Base-by-base conservation (phyloP, 1,140 invertebrate species). In the Drosophila carrolli region DNA sequence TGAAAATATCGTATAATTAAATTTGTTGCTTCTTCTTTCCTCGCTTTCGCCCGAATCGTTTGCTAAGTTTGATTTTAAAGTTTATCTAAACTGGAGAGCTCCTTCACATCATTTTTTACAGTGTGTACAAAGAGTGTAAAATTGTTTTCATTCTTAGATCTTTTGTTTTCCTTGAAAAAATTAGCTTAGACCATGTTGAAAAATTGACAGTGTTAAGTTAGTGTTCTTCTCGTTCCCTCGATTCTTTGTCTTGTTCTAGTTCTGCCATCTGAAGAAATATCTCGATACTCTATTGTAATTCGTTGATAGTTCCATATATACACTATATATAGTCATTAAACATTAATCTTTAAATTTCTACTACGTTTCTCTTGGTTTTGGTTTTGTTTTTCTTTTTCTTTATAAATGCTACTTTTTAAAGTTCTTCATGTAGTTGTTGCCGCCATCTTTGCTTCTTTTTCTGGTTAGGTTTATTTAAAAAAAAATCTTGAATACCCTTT, bases 1-100 rank as follows among this genome's bases (percentile, higher is more conserved):
- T 88, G 83, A 88, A 88, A 89, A 83, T 88, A 88, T 88, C 75
- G 73, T 46, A 81, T 89, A 88, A 88, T 79, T 80, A 66, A 79
- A 79, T 82, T 73, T 76, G 70, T 78, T 78, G 58, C 41, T 62
- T 58, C 46, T 63, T 59, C 56, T 48, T 38, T 65, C 23, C 41
- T 77, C 41, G 60, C 44, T n/a, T 57, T 43, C 57, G 53, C 35
- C 44, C 62, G 32, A 51, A 78, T 65, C 50, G 9, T 67, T 80
- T 51, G 53, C 71, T 84, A 83, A 76, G 81, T 85, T 83, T 78
- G 80, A 68, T 79, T 83, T 83, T 79, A 83, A 88, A 86, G 84
- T 86, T 88, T 78, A 79, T 88, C 82, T 86, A 86, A 86, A 86
- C 70, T 82, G 76, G 78, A 59, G 59, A 72, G 68, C 66, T 71